These are phyloP conservation scores for Campopleginae sp. DNA, from an alignment of 2,888 invertebrate genomes.

Conservation along the genomic window DNA sequence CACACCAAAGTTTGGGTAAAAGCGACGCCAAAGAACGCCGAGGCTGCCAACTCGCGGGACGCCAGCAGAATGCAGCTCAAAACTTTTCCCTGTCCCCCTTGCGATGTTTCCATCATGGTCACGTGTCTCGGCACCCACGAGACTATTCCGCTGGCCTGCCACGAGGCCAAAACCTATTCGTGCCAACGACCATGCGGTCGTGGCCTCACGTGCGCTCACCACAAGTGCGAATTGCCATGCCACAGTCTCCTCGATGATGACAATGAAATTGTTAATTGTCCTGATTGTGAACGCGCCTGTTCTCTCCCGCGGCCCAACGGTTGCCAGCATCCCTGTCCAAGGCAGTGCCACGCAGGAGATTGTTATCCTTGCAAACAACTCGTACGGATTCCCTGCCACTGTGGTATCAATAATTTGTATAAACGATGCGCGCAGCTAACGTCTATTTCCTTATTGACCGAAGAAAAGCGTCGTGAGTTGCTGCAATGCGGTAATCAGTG, in stretches of 20 bases:
- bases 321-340: constrained; percentile 91
- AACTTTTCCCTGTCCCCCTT: constrained; percentile 89
- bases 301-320: constrained; percentile 88
- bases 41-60: background rate
- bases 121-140: constrained; percentile 91
- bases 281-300: constrained; percentile 87
- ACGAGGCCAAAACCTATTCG: constrained; percentile 89
- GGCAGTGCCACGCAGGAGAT: constrained; percentile 89
- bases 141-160: constrained; percentile 88
- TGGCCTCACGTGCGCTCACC: constrained; percentile 91
- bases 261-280: constrained; percentile 82
- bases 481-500: constrained; percentile 93
- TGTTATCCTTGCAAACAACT: constrained; percentile 91
- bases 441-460: constrained; percentile 83
- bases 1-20: constrained; percentile 90
- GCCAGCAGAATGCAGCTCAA: constrained; percentile 81
- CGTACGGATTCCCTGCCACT: constrained; percentile 92
- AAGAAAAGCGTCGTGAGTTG: constrained; percentile 83
- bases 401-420: constrained; percentile 91
- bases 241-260: constrained; percentile 85
- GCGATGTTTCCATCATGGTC: constrained; percentile 89
- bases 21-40: constrained; percentile 20
- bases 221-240: constrained; percentile 90
- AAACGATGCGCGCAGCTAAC: constrained; percentile 90
- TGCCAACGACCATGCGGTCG: constrained; percentile 93